Evolutionary conservation across 2,888 invertebrate species (phyloP), one percentile per base, ranked within the genome.

Genomic region (Hylaea fasciaria): DNA sequence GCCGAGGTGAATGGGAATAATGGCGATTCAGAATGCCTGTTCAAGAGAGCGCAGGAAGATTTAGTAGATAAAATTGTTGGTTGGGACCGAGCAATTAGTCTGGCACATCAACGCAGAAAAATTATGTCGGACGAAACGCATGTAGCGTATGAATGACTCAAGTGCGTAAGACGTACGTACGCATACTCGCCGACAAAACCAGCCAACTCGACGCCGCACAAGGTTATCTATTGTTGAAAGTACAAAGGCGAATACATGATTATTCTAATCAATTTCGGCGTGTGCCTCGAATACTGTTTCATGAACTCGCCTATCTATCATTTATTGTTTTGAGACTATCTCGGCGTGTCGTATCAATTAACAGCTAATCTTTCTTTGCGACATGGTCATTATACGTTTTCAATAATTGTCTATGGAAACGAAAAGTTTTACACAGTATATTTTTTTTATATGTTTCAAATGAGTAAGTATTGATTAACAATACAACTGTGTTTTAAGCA

Each of bases 81-180:
- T 74, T 78, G 85, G 82, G 72, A 82, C 74, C 69, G 75, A 74
- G 80, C 77, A 85, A 89, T 89, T 87, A 89, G 80, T 73, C 66
- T 73, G 70, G 68, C 78, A 81, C 84, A 82, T 83, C 85, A 84
- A 77, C 75, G 73, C 78, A 81, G 77, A 77, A 82, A 79, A 83
- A 81, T 78, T 75, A 81, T 80, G 79, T 79, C 73, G 66, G 68
- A 70, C 65, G 57, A 68, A 70, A 79, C 77, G 78, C 79, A 80
- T 73, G 75, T 64, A 70, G 68, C 66, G 71, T 74, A 79, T 82
- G 81, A 85, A 86, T 83, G 80, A 68, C 65, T 65, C 59, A 66
- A 70, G 68, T 73, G 70, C 72, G 79, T 77, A 76, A 73, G 70
- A 71, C 73, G 69, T 64, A 70, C 54, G 69, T 69, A n/a, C n/a